phyloP scores from a whole-genome alignment of 2,797 vertebrate genomes.

The Sandelia bainsii region DNA sequence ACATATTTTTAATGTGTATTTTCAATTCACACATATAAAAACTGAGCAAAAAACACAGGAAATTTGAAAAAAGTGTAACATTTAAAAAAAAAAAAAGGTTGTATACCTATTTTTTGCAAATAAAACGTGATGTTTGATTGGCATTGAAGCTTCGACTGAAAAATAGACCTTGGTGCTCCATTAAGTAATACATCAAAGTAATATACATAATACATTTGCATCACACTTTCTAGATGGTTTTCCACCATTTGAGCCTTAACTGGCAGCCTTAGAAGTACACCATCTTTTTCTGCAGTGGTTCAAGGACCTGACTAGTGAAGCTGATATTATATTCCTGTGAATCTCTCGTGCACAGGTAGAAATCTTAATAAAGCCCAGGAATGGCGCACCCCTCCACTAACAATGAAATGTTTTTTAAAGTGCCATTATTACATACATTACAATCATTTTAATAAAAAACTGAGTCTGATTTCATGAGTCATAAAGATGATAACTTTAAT shows the following conservation, averaged over 20 bases:
- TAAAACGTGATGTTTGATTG: background rate
- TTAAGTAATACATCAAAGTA: background rate
- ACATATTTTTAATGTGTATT: background rate
- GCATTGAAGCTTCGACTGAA: background rate
- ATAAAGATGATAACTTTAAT: background rate
- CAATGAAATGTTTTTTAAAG: background rate
- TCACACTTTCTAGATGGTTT: background rate
- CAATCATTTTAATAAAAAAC: background rate
- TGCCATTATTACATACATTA: conserved; percentile 9
- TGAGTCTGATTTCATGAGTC: background rate
- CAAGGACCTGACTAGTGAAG: background rate
- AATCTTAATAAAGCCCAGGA: too few species aligned
- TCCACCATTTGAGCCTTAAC: background rate
- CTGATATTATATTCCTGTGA: conserved; percentile 6
- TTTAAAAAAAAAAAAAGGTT: too few species aligned
- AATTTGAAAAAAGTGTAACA: too few species aligned
- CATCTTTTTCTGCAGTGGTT: background rate
- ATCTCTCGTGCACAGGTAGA: background rate
- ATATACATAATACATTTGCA: background rate
- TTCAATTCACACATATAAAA: background rate
- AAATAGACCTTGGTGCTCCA: background rate
- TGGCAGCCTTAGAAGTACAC: background rate
- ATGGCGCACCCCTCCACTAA: background rate
- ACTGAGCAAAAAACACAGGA: too few species aligned
- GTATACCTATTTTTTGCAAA: too few species aligned